Percentiles rank a stretch among this genome's conserved stretches.
These are phyloP conservation scores for Hirudo medicinalis DNA, from an alignment of 1,140 invertebrate species.

Conservation along the genomic window DNA sequence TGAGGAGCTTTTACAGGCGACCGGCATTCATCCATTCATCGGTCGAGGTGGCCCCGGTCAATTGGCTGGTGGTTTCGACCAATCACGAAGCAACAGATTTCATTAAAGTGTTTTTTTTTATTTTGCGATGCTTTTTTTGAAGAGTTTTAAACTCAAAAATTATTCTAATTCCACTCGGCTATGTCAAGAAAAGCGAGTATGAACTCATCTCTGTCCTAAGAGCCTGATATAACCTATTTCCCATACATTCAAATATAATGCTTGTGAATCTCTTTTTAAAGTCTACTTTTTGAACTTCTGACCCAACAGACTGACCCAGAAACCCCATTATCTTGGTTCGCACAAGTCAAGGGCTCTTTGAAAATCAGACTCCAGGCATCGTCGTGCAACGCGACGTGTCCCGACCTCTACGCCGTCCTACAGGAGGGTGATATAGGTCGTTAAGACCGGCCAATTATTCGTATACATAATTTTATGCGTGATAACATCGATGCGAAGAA, in stretches of 20 bases:
- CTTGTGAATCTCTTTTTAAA: too few relatives aligned
- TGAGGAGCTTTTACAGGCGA: slow-evolving; percentile 55
- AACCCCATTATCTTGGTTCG: slow-evolving; percentile 56
- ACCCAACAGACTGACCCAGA: slow-evolving; percentile 46
- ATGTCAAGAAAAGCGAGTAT: too few relatives aligned
- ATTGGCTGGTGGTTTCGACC: slow-evolving; percentile 64
- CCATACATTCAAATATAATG: too few relatives aligned
- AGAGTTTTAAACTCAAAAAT: too few relatives aligned
- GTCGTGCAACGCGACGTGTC: slow-evolving; percentile 56
- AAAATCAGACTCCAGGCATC: slow-evolving; percentile 53
- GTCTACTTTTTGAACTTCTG: slow-evolving; percentile 14
- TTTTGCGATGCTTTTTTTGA: too few relatives aligned
- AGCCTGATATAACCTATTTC: too few relatives aligned
- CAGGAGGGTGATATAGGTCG: slow-evolving; percentile 52
- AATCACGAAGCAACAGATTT: slow-evolving; percentile 58
- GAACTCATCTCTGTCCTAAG: too few relatives aligned
- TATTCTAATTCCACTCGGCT: too few relatives aligned
- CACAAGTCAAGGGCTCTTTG: slow-evolving; percentile 57
- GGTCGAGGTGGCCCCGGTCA: slow-evolving; percentile 60
- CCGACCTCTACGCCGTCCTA: slow-evolving; percentile 51
- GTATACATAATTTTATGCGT: too few relatives aligned
- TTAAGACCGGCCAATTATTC: too few relatives aligned
- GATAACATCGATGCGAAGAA: too few relatives aligned
- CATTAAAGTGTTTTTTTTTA: slow-evolving; percentile 46
- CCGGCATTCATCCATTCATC: slow-evolving; percentile 62